Evolutionary conservation across 2,888 invertebrate genomes (phyloP).

Genomic region (Xestia sexstrigata): DNA sequence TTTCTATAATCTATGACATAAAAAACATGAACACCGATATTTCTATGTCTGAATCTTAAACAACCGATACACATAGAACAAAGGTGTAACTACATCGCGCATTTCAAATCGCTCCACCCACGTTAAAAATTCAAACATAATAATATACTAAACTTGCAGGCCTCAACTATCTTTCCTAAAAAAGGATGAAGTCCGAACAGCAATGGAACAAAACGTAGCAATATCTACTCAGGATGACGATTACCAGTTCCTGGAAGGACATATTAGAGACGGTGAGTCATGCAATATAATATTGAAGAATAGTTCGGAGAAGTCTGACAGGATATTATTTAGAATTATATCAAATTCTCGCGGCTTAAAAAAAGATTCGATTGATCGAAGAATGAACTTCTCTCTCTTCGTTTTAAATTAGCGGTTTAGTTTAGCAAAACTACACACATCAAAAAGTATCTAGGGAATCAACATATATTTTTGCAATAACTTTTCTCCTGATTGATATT

Average conservation of each 20-base stretch:
- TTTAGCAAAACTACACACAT: no score
- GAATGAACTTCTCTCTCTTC: not conserved
- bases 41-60: not conserved
- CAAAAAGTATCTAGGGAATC: no score
- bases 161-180: conserved; percentile 65
- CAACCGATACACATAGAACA: not conserved
- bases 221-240: conserved; percentile 79
- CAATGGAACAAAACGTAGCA: conserved; percentile 68
- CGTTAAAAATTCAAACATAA: not conserved
- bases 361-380: not conserved
- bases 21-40: no score
- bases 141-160: conserved; percentile 65
- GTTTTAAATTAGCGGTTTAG: not conserved
- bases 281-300: not conserved
- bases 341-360: no score
- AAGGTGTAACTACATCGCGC: not conserved
- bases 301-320: not conserved
- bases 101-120: not conserved
- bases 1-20: no score
- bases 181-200: conserved; percentile 62
- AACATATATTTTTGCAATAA: no score
- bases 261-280: conserved; percentile 74
- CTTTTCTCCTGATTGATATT: no score
- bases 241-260: conserved; percentile 72
- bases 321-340: not conserved